phyloP scores from a whole-genome alignment of 1,140 invertebrate species.

The Drosophila nasuta region DNA sequence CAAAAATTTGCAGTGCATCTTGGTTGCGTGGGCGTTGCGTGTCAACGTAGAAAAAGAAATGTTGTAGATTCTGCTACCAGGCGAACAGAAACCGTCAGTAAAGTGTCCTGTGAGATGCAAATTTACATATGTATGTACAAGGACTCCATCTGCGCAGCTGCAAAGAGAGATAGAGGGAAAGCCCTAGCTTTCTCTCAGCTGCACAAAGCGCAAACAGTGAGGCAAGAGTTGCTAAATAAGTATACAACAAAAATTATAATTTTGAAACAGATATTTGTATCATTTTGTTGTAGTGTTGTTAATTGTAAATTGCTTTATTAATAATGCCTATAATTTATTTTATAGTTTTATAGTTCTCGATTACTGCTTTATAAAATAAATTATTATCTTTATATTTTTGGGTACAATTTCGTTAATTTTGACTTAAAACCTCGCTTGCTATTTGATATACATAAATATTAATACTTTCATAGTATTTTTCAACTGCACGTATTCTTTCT shows the following conservation, averaged over 20 bases:
- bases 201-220: constrained; percentile 12
- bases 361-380: too few species aligned
- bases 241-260: background rate
- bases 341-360: too few species aligned
- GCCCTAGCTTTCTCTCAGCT: background rate
- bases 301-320: too few species aligned
- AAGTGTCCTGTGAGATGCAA: background rate
- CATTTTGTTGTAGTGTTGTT: too few species aligned
- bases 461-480: too few species aligned
- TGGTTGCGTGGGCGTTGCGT: constrained; percentile 74
- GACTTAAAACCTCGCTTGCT: too few species aligned
- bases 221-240: background rate
- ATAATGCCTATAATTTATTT: too few species aligned
- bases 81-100: constrained; percentile 49
- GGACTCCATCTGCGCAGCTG: constrained; percentile 60
- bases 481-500: too few species aligned
- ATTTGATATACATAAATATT: too few species aligned
- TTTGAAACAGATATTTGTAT: too few species aligned
- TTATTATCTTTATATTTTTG: too few species aligned
- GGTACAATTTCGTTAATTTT: too few species aligned
- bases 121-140: background rate
- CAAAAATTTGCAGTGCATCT: constrained; percentile 43
- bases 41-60: constrained; percentile 80
- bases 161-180: constrained; percentile 30
- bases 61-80: constrained; percentile 81